phyloP scores from a whole-genome alignment of 2,113 vertebrate species.

The Sclerurus mexicanus region DNA sequence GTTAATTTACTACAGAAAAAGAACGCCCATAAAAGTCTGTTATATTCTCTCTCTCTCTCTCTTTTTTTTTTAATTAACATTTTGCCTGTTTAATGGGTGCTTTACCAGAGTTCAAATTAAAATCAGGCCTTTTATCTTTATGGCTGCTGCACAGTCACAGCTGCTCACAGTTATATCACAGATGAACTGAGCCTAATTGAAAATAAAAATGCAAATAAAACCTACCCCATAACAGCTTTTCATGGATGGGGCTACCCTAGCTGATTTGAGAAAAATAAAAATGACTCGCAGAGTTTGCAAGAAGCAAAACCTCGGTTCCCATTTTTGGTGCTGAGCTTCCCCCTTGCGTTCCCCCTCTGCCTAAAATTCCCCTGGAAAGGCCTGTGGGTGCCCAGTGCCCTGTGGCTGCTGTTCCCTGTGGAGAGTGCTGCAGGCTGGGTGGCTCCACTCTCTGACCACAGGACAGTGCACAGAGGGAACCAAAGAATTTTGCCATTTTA shows the following conservation, averaged over 20 bases:
- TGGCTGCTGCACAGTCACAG: slow-evolving; percentile 67
- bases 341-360: not conserved
- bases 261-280: slow-evolving; percentile 48
- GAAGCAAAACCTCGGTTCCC: not conserved
- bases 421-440: not conserved
- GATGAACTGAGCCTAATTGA: slow-evolving; percentile 80
- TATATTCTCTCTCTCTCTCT: slow-evolving; percentile 58
- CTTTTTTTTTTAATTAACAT: slow-evolving; percentile 80
- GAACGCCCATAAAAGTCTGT: slow-evolving; percentile 72
- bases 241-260: slow-evolving; percentile 5
- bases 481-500: not conserved
- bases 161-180: slow-evolving; percentile 78
- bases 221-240: slow-evolving; percentile 64
- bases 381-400: not conserved
- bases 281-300: not conserved
- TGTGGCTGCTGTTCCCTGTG: not conserved
- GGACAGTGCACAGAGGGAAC: not conserved
- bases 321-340: slow-evolving; percentile 25
- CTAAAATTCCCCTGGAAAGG: not conserved
- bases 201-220: slow-evolving; percentile 84
- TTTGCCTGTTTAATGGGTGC: slow-evolving; percentile 78
- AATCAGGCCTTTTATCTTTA: slow-evolving; percentile 84
- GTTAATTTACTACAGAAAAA: slow-evolving; percentile 77
- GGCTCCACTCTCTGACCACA: not conserved
- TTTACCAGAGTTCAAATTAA: slow-evolving; percentile 82